Evolutionary conservation across 2,113 vertebrate species (phyloP), one percentile per base, ranked within the genome.

Genomic region (Eira barbara): DNA sequence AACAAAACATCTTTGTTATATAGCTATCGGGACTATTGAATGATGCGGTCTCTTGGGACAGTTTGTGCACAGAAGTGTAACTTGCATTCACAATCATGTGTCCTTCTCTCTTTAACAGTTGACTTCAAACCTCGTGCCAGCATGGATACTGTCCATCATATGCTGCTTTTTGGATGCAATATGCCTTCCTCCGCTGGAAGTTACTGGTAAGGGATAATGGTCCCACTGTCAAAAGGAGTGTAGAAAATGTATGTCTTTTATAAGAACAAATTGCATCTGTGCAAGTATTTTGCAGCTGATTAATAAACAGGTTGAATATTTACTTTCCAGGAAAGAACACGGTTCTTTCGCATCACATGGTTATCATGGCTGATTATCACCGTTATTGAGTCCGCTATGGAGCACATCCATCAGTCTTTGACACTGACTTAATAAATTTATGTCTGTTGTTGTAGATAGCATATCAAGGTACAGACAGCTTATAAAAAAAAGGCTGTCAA

Each of bases 121-220:
- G 99, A 99, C 98, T 99, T 99, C 98, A 99, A 99, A 80, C 99
- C 99, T 97, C 99, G 99, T 95, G 99, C 99, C 97, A 99, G 98
- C 94, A 99, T 99, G 99, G 99, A 99, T 90, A 99, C 99, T 31
- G 99, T 99, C 88, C 99, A 99, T 97, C 99, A 99, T 97, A 99
- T 99, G 99, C 98, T 99, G 42, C 98, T 99, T 67, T 99, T 99
- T 63, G 99, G 99, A 98, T 99, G 99, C 98, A 99, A 99, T 97
- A 99, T 98, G 71, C 99, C 99, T 4, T 99, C 99, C 18, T 99
- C 99, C 94, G 98, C 98, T 45, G 99, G 99, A 97, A 98, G 97
- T 95, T 99, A 99, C 98, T 99, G 99, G 99, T 99, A 99, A 99
- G 98, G 79, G 57, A 31, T 45, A 52, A 34, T 25, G 42, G 34